Conservation (phyloP, 2,113 vertebrate genomes). For the Eclectus roratus region DNA sequence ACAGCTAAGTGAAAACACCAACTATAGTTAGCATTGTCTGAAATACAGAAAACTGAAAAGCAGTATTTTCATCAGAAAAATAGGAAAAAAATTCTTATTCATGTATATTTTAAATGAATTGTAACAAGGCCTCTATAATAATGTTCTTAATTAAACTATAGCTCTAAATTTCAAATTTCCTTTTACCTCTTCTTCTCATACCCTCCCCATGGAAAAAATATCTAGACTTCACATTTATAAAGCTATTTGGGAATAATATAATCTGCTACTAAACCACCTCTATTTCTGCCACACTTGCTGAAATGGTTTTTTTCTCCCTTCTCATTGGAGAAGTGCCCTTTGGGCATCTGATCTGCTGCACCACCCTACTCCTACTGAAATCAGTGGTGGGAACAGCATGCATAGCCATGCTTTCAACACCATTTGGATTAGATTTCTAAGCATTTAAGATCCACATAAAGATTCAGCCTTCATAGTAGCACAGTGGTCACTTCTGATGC, state of each 20-base stretch:
- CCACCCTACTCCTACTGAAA: background rate
- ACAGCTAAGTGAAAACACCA: slow-evolving; percentile 1
- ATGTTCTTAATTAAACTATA: slow-evolving; percentile 48
- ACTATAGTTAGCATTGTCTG: background rate
- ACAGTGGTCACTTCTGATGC: background rate
- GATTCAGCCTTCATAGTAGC: background rate
- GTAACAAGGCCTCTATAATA: slow-evolving; percentile 40
- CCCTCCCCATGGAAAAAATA: background rate
- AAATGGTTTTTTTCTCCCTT: background rate
- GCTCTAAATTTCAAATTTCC: background rate
- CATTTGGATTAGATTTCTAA: background rate
- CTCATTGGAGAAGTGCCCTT: background rate
- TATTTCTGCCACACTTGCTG: background rate
- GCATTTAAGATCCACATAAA: background rate
- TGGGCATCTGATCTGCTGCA: background rate
- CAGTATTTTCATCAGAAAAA: background rate
- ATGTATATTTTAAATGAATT: background rate
- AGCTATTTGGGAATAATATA: background rate
- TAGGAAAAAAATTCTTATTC: background rate
- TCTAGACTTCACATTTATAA: background rate
- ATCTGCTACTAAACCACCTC: background rate
- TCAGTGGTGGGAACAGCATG: background rate
- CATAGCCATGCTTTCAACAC: background rate
- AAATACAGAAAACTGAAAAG: slow-evolving; percentile 3
- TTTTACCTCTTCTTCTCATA: slow-evolving; percentile 8